Conservation (phyloP, 2,797 vertebrate genomes). For the Ispidina picta region DNA sequence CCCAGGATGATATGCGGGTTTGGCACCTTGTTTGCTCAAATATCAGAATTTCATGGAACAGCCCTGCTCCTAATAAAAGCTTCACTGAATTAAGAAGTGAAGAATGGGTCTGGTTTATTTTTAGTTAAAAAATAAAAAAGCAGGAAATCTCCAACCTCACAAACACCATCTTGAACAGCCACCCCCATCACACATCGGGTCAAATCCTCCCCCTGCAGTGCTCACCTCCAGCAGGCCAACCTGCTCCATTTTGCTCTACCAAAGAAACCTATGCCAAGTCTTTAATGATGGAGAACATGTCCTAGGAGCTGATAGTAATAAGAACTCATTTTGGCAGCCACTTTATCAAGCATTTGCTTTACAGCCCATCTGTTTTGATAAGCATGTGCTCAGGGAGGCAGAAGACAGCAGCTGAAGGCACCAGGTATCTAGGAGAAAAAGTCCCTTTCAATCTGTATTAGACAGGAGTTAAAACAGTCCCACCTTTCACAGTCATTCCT, state of each 20-base stretch:
- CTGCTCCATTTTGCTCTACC: not conserved
- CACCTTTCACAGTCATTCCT: not conserved
- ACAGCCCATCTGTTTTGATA: not conserved
- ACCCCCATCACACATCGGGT: rapidly evolving
- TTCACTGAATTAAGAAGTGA: not conserved
- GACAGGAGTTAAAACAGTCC: not conserved
- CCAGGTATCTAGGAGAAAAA: not conserved
- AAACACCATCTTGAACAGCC: not conserved
- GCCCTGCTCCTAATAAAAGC: not conserved
- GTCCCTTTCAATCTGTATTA: not conserved
- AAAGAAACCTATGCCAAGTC: not conserved
- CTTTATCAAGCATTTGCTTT: not conserved
- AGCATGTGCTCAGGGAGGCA: not conserved
- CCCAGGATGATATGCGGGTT: not conserved
- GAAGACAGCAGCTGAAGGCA: not conserved
- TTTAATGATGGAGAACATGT: not conserved
- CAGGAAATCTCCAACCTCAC: not conserved
- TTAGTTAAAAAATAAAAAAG: not conserved
- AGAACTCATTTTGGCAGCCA: not conserved
- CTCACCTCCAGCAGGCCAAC: not conserved
- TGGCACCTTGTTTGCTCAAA: not conserved
- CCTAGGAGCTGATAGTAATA: not conserved
- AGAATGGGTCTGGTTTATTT: not conserved
- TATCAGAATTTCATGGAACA: not conserved
- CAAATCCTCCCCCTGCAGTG: not conserved